Conservation (phyloP, 2,113 vertebrate genomes). For the Himantopus leucocephalus region DNA sequence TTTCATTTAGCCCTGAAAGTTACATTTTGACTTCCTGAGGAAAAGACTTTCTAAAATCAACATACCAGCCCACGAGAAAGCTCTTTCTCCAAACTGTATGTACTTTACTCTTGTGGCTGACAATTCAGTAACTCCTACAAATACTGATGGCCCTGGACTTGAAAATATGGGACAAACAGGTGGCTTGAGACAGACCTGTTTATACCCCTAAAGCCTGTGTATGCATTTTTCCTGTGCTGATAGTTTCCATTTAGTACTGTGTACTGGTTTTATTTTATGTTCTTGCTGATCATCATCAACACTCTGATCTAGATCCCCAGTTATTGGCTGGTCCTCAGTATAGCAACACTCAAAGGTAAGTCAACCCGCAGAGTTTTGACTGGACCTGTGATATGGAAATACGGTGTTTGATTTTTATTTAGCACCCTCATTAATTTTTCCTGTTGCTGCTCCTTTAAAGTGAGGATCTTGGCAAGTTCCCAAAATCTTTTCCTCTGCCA, state of each 20-base stretch:
- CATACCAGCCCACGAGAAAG: background rate
- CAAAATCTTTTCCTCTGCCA: background rate
- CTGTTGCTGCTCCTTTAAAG: conserved; percentile 22
- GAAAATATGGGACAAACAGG: background rate
- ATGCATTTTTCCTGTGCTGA: background rate
- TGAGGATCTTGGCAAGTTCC: conserved; percentile 3
- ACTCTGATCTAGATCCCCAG: background rate
- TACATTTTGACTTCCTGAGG: background rate
- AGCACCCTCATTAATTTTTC: conserved; percentile 32
- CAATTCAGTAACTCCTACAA: background rate
- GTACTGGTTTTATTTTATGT: background rate
- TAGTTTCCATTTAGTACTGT: background rate
- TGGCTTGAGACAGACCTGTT: background rate
- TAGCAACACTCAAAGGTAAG: conserved; percentile 37
- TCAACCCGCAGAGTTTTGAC: conserved; percentile 21
- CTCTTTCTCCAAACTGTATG: background rate
- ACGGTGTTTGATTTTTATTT: conserved; percentile 32
- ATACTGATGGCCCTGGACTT: background rate
- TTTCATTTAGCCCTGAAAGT: background rate
- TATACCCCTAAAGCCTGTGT: background rate
- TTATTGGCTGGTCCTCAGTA: background rate
- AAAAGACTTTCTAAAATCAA: background rate
- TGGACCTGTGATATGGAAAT: conserved; percentile 17
- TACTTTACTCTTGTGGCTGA: background rate
- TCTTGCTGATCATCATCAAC: background rate